Evolutionary conservation across 1,140 invertebrate genomes (phyloP).

Genomic region (Aphis gossypii): DNA sequence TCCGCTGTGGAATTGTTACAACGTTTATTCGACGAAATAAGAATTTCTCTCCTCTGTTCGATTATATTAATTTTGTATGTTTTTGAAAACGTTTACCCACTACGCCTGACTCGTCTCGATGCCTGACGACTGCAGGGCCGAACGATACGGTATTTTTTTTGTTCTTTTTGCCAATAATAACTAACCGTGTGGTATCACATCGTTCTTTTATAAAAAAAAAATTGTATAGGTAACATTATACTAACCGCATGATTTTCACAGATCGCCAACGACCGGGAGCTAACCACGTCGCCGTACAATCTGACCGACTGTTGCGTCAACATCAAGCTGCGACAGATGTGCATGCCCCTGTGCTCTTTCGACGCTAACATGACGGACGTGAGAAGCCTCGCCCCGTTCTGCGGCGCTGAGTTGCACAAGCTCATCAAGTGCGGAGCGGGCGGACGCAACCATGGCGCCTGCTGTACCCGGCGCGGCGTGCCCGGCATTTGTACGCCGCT

Average conservation of each 20-base stretch:
- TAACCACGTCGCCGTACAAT: slow-evolving; percentile 71
- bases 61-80: background rate
- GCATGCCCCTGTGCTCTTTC: slow-evolving; percentile 82
- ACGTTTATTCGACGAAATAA: background rate
- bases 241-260: slow-evolving; percentile 60
- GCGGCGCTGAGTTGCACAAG: slow-evolving; percentile 73
- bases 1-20: too few relatives aligned
- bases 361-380: slow-evolving; percentile 81
- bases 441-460: slow-evolving; percentile 78
- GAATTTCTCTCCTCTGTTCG: background rate
- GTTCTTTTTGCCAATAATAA: background rate
- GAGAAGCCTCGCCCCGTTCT: slow-evolving; percentile 71
- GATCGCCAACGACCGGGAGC: slow-evolving; percentile 69
- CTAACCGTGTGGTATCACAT: too few relatives aligned
- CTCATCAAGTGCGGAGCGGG: slow-evolving; percentile 74
- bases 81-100: background rate
- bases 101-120: background rate
- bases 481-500: slow-evolving; percentile 74
- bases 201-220: background rate
- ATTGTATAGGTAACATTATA: background rate
- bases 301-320: slow-evolving; percentile 78
- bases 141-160: background rate
- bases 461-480: slow-evolving; percentile 77
- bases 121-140: too few relatives aligned
- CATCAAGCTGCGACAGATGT: slow-evolving; percentile 74